A percentile compares a stretch with the other conserved stretches of the same genome.
Conservation (phyloP, 2,888 invertebrate genomes). For the Parapristionchus giblindavisi region DNA sequence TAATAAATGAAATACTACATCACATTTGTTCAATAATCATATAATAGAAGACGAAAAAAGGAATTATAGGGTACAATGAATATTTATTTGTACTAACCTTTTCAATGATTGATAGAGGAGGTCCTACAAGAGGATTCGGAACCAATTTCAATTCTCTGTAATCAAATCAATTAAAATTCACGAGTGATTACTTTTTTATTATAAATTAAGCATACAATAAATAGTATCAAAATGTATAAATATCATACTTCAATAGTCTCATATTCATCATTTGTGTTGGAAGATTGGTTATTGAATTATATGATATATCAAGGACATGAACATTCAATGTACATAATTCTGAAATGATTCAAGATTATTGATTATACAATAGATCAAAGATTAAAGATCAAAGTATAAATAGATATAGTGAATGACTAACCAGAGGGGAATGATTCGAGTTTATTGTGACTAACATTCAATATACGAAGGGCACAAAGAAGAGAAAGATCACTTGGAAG, state of each 20-base stretch:
- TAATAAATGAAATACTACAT: no score
- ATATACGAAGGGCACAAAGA: slow-evolving; percentile 20
- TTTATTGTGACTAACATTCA: slow-evolving; percentile 37
- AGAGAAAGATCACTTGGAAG: slow-evolving; percentile 30
- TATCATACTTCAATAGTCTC: slow-evolving; percentile 12
- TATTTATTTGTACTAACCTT: not conserved
- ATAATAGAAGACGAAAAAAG: no score
- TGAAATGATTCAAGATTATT: slow-evolving; percentile 2
- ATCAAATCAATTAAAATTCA: not conserved
- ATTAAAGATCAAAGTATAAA: slow-evolving; percentile 31
- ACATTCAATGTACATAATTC: slow-evolving; percentile 27
- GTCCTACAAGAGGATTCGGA: slow-evolving; percentile 22
- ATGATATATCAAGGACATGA: slow-evolving; percentile 26
- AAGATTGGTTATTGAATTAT: not conserved
- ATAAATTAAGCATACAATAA: not conserved
- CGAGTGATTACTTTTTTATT: not conserved
- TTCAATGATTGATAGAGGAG: slow-evolving; percentile 11
- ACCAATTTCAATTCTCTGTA: not conserved
- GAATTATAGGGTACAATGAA: not conserved
- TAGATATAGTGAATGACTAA: not conserved
- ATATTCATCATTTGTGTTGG: slow-evolving; percentile 17
- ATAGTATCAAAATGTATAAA: not conserved
- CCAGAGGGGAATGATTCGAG: slow-evolving; percentile 24
- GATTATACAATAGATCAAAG: not conserved
- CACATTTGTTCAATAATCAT: no score